phyloP scores from a whole-genome alignment of 2,888 invertebrate species.

The Thera britannica region DNA sequence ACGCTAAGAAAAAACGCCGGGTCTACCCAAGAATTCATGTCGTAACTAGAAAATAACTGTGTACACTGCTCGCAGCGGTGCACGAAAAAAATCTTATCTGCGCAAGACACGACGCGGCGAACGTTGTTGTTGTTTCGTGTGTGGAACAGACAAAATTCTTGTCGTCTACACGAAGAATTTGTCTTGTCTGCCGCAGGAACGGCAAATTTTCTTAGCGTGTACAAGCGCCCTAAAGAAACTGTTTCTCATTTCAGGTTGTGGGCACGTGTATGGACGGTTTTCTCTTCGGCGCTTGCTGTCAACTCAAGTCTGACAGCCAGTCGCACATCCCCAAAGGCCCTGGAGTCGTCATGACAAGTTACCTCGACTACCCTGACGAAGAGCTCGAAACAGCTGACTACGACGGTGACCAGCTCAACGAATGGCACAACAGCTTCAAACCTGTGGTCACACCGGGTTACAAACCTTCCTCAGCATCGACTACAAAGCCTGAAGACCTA shows the following conservation, averaged over 20 bases:
- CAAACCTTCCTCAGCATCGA: constrained; percentile 63
- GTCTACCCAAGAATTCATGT: too few species aligned
- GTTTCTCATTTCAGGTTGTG: constrained; percentile 76
- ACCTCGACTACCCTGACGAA: constrained; percentile 74
- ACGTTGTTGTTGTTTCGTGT: too few species aligned
- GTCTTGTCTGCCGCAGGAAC: too few species aligned
- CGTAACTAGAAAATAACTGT: too few species aligned
- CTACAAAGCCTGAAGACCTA: constrained; percentile 56
- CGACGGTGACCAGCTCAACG: constrained; percentile 70
- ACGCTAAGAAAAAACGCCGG: too few species aligned
- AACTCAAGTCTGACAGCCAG: constrained; percentile 83
- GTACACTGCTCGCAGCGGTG: too few species aligned
- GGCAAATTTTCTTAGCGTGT: too few species aligned
- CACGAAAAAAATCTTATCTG: too few species aligned
- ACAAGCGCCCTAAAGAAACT: too few species aligned
- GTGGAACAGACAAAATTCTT: too few species aligned
- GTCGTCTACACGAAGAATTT: too few species aligned
- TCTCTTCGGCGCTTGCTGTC: constrained; percentile 96
- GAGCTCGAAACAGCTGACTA: constrained; percentile 72
- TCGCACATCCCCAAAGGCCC: constrained; percentile 80
- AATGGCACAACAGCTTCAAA: constrained; percentile 77
- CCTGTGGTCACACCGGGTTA: constrained; percentile 79
- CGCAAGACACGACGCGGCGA: too few species aligned
- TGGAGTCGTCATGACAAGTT: constrained; percentile 79
- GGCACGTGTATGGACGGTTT: constrained; percentile 97